Base-by-base conservation (phyloP, 2,113 vertebrate genomes). In the Erythrocebus patas region DNA sequence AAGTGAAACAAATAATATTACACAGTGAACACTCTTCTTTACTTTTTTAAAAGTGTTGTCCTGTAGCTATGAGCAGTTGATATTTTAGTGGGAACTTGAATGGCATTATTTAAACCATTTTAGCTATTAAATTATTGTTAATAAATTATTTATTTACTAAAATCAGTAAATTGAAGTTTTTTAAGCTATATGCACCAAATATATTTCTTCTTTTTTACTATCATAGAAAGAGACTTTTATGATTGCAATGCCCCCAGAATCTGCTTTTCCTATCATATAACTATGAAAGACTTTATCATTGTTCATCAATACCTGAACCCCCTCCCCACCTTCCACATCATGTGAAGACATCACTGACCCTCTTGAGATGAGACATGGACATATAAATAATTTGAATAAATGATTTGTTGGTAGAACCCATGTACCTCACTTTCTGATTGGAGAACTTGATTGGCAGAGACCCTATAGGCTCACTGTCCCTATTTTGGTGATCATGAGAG, bases 41-140 rank as follows among this genome's bases (percentile, higher is more conserved):
- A 52, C 59, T 95, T 88, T 75, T 38, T 93, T 93, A 75, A 32
- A 23, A 81, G 81, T 59, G 85, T 75, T 93, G 11, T 59, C 10
- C n/a, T 55, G 16, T 16, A 84, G 17, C 70, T 43, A 23, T 43
- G 40, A 38, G 22, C 27, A 76, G 57, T 10, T 70, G 40, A 50
- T 68, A 52, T 48, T 48, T 57, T 78, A 59, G 40, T 52, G 10
- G 52, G 16, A 25, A 13, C 8, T 43, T 73, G 66, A 27, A 5
- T 70, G 35, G 4, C 5, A 38, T 55, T 80, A 43, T 81, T 13
- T 5, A 73, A 75, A 87, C 13, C 30, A 80, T 38, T 86, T 86
- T 66, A 43, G 3, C 4, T 81, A 10, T 75, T 57, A 25, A 87
- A 94, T 59, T 3, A 25, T 23, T 81, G 16, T 35, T 68, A 8